phyloP scores from a whole-genome alignment of 2,888 invertebrate genomes.

The Brenthis hecate region DNA sequence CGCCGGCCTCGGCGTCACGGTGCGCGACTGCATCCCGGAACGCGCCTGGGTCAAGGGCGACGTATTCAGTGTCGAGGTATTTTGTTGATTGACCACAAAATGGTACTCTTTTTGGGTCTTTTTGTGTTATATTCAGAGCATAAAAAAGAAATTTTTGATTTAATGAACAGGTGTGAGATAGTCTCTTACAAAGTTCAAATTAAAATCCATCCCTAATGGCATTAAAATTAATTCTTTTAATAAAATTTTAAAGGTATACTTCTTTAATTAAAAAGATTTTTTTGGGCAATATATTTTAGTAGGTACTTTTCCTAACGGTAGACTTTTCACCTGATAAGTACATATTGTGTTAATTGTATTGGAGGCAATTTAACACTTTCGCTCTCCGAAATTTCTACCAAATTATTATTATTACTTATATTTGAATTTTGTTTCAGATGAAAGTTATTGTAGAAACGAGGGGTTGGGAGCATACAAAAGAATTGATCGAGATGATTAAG shows the following conservation, averaged over 20 bases:
- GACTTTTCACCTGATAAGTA: background rate
- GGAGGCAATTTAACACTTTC: background rate
- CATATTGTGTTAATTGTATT: no score
- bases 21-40: constrained; percentile 97
- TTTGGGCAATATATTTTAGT: background rate
- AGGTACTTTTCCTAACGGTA: background rate
- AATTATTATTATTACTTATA: background rate
- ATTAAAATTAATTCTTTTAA: no score
- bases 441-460: constrained; percentile 94
- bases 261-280: background rate
- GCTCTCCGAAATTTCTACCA: background rate
- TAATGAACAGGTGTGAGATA: no score
- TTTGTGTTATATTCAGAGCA: background rate
- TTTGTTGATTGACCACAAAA: background rate
- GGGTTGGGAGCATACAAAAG: constrained; percentile 88
- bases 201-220: no score
- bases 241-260: background rate
- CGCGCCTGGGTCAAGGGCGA: constrained; percentile 96
- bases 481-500: constrained; percentile 63
- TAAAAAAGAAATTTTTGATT: no score
- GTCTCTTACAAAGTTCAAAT: no score
- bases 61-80: constrained; percentile 84
- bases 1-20: constrained; percentile 89
- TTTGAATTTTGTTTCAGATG: constrained; percentile 79
- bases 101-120: background rate